Evolutionary conservation across 2,888 invertebrate species (phyloP), one percentile per base, ranked within the genome.

Genomic region (Euclidia mi): DNA sequence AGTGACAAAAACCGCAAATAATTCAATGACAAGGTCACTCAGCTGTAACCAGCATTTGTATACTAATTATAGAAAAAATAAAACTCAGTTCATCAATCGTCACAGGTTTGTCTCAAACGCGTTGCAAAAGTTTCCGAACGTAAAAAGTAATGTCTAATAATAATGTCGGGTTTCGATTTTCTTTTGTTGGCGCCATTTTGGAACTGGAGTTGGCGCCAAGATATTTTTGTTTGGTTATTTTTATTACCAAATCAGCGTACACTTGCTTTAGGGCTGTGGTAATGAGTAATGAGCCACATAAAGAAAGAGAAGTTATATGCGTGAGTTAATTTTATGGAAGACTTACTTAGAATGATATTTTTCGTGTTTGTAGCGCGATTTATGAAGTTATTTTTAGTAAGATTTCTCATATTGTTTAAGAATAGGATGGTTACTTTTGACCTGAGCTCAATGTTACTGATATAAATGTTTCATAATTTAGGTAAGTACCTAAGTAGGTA

Each of bases 221-320:
- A 67, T 79, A 61, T 71, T 83, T 84, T 85, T 81, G 79, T 78
- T 72, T 53, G 58, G 73, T 89, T 87, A 81, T 89, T 91, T 90
- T 85, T 84, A 85, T 80, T 82, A 84, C 85, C 78, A 83, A 89
- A 85, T 84, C 82, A 85, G 86, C 71, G 76, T 67, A 79, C 76
- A 69, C 65, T 63, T 73, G 74, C 78, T 78, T 79, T 72, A 65
- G 78, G 80, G 84, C 87, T 20, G 35, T 12, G 32, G 53, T 55
- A 52, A 90, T 90, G 90, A 90, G 86, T 90, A 90, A 91, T 87
- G 86, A 79, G 76, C 75, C 80, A 81, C 84, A 87, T 84, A 81
- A 84, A 85, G 78, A 75, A 65, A 57, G 48, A 56, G 42, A 46
- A 58, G 47, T 65, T 70, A 63, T 28, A 72, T 74, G 65, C 56